Percentiles rank a stretch among this genome's conserved stretches.
These are phyloP conservation scores for Sphaeridia pumilis DNA, from an alignment of 2,888 invertebrate genomes.

Conservation along the genomic window DNA sequence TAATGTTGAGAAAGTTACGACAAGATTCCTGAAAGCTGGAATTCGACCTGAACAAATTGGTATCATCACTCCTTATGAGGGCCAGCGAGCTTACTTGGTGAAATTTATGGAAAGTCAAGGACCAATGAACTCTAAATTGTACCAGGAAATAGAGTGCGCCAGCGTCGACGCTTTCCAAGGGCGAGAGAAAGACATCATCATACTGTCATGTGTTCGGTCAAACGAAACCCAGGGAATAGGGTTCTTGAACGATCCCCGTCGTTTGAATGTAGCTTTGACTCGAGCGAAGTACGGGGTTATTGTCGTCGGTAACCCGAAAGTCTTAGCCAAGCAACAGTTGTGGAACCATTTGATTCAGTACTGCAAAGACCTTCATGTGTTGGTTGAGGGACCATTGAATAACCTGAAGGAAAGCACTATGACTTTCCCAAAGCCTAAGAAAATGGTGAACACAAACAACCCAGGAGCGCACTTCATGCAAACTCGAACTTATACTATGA, in stretches of 20 bases:
- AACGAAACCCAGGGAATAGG: conserved; percentile 95
- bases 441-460: conserved; percentile 83
- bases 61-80: conserved; percentile 97
- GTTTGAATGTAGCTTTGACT: conserved; percentile 94
- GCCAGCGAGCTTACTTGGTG: conserved; percentile 86
- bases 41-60: conserved; percentile 97
- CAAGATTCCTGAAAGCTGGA: conserved; percentile 84
- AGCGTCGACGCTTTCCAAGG: conserved; percentile 99
- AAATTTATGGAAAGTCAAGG: conserved; percentile 99
- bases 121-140: conserved; percentile 86
- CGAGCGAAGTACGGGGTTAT: conserved; percentile 95
- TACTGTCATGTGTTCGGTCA: conserved; percentile 96
- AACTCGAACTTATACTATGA: conserved; percentile 90
- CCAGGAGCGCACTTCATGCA: conserved; percentile 97
- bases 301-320: conserved; percentile 98
- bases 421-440: conserved; percentile 94
- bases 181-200: conserved; percentile 96
- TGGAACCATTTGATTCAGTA: conserved; percentile 97
- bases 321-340: conserved; percentile 90
- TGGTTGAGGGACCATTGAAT: conserved; percentile 94
- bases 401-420: conserved; percentile 94
- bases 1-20: conserved; percentile 95
- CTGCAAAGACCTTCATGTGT: conserved; percentile 91
- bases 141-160: conserved; percentile 97
- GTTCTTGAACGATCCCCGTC: conserved; percentile 92